These are phyloP conservation scores for Coregonus sp. DNA, from an alignment of 2,797 vertebrate genomes.

Conservation along the genomic window DNA sequence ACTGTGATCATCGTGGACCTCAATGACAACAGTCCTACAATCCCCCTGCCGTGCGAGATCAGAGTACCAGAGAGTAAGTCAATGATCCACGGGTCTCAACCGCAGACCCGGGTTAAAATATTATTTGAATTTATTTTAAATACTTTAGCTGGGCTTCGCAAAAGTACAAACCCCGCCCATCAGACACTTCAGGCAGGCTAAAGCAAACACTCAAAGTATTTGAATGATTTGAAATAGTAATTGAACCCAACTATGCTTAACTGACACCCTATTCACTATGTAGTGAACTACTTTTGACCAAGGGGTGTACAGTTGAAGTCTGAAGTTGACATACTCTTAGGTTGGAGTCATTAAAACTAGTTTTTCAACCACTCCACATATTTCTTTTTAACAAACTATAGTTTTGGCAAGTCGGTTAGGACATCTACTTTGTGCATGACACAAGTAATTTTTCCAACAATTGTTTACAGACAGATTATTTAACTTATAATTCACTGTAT, in stretches of 20 bases:
- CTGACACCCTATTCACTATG: background rate
- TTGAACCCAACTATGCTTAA: no score
- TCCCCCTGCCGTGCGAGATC: slow-evolving; percentile 88
- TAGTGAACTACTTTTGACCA: background rate
- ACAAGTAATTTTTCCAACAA: no score
- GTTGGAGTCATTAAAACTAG: no score
- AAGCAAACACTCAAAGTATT: no score
- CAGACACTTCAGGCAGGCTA: background rate
- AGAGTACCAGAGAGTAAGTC: slow-evolving; percentile 90
- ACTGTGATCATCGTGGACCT: slow-evolving; percentile 94
- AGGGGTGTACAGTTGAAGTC: background rate
- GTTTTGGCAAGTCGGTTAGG: no score
- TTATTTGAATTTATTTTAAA: background rate
- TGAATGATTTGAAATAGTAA: no score
- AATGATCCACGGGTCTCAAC: background rate
- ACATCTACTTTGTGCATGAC: no score
- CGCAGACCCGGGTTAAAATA: background rate
- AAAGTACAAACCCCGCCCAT: background rate
- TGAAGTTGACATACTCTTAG: no score
- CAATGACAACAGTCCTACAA: slow-evolving; percentile 97
- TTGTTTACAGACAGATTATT: no score
- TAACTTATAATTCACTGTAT: no score
- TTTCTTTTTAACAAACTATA: no score
- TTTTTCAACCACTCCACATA: no score
- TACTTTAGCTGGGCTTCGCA: background rate